Percentiles rank a stretch among this genome's conserved stretches.
These are phyloP conservation scores for Peromyscus californicus DNA, from an alignment of 2,113 vertebrate genomes.

Conservation along the genomic window DNA sequence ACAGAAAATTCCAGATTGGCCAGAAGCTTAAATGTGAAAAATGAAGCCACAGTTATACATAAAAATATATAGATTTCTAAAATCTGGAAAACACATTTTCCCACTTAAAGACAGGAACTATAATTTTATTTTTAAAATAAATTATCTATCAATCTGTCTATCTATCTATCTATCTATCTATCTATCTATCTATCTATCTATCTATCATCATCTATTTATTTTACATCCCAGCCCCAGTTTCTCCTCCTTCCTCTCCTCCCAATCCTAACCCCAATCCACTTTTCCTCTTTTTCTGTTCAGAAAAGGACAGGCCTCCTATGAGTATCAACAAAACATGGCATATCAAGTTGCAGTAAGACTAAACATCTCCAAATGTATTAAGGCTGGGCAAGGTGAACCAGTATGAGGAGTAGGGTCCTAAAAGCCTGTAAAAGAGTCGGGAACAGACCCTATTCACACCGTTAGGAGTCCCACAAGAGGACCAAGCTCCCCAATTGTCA, in stretches of 20 bases:
- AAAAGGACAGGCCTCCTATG: not conserved
- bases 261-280: not conserved
- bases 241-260: not conserved
- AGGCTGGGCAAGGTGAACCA: not conserved
- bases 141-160: too few species aligned
- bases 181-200: too few species aligned
- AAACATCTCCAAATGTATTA: not conserved
- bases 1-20: conserved; percentile 21
- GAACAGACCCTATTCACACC: not conserved
- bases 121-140: not conserved
- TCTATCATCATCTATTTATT: too few species aligned
- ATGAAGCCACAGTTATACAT: not conserved
- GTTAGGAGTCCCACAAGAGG: not conserved
- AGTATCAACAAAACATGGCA: not conserved
- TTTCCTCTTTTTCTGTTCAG: not conserved
- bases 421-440: not conserved
- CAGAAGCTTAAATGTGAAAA: conserved; percentile 57
- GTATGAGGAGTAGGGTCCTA: not conserved
- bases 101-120: not conserved
- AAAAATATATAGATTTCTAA: not conserved
- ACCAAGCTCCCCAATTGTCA: not conserved
- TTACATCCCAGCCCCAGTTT: not conserved
- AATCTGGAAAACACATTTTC: conserved; percentile 4
- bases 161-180: too few species aligned
- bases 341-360: not conserved